A percentile compares a stretch with the other conserved stretches of the same genome.
Conservation (phyloP, 2,113 vertebrate genomes). For the Epinephelus fuscoguttatus region DNA sequence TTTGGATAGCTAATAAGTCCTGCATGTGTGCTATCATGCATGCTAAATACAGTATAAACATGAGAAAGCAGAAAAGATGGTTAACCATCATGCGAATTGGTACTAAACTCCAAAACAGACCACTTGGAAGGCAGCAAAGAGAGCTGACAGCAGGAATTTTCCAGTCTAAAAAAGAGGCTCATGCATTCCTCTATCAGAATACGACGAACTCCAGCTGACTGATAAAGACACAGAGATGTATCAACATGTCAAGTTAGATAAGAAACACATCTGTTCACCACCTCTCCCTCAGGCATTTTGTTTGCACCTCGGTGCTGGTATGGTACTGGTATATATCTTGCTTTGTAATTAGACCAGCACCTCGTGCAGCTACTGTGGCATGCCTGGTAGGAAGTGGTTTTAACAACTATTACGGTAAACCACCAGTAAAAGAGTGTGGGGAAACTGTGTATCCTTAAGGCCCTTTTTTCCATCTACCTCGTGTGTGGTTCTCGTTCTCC, state of each 20-base stretch:
- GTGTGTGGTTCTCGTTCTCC: slow-evolving; percentile 50
- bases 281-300: slow-evolving; percentile 2
- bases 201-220: neutral
- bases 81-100: neutral
- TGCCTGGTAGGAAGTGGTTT: slow-evolving; percentile 52
- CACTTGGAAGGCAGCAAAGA: neutral
- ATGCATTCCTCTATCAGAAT: neutral
- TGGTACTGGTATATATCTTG: slow-evolving; percentile 5
- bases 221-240: neutral
- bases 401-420: slow-evolving; percentile 49
- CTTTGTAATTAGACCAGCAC: slow-evolving; percentile 56
- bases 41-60: neutral
- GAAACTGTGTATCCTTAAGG: slow-evolving; percentile 34
- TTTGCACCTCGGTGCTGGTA: slow-evolving; percentile 3
- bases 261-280: neutral
- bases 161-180: neutral
- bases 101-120: neutral
- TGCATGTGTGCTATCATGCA: slow-evolving; percentile 1
- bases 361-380: slow-evolving; percentile 28
- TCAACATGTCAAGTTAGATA: neutral
- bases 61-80: neutral
- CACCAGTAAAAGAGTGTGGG: slow-evolving; percentile 44
- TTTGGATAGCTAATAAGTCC: neutral
- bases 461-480: slow-evolving; percentile 44
- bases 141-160: neutral